Base-by-base conservation (phyloP, 30 jellyfish, hydroid and myxozoan species). In the Nemopilema nomurai region DNA sequence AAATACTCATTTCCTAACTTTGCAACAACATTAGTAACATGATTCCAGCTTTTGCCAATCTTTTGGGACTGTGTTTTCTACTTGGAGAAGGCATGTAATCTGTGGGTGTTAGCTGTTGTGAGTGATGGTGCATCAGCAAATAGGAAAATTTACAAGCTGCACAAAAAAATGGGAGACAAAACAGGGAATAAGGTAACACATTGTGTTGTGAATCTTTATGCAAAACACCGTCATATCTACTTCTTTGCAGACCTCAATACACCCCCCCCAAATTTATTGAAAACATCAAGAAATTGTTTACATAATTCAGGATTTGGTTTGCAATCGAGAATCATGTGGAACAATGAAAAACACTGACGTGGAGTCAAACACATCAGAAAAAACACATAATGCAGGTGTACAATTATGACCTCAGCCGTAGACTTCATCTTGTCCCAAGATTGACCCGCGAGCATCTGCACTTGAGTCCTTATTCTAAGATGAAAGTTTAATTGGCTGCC, bases 61-160 rank as follows among this genome's bases (percentile, higher is more conserved):
- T 82, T 82, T 82, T 69, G 91, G 91, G 51, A 27, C 83, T 49
- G 77, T 82, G 91, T 69, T 16, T 69, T 69, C 49, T 67, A 32
- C 68, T 82, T 82, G 91, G 91, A 82, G 91, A 69, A 29, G 84
- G 84, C 84, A 8, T 82, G 91, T 30, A 82, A 82, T 70, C 86
- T 82, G 30, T 70, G 91, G 91, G 91, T 82, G 51, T 67, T 82
- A 82, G 91, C 69, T 69, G 84, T 70, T 52, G 85, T 70, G 77
- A 67, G 91, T 82, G 91, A 82, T 82, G 91, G 91, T 68, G 91
- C 91, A 49, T 82, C 91, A 67, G 84, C 84, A 82, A 82, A 82
- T 68, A 33, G 84, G 29, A 65, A 82, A 68, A 67, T 82, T 82
- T 69, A 67, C 86, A 82, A 67, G 84, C 75, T 82, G 32, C 91